Evolutionary conservation across 2,797 vertebrate species (phyloP), one percentile per base, ranked within the genome.

Genomic region (Ficedula albicollis): DNA sequence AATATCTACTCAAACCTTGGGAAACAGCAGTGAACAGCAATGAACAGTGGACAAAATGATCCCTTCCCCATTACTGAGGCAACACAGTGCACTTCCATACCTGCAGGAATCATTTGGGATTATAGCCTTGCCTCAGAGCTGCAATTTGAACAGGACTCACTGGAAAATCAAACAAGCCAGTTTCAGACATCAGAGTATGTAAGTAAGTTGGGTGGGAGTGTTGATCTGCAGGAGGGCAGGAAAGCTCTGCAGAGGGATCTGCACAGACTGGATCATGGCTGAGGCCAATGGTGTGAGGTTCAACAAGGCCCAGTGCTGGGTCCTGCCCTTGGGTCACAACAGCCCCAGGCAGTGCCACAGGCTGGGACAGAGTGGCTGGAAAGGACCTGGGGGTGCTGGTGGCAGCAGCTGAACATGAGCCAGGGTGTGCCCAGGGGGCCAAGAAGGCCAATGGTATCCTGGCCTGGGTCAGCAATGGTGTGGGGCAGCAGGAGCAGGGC

Each of bases 221-320:
- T 32, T 48, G 46, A 30, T 17, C 6, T 68, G 41, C 26, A 55
- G 69, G 2, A 48, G 26, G 10, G 26, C 48, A 67, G 39, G 69
- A 54, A 32, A 15, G 5, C 30, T 10, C 54, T 81, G 60, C 30
- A 81, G 60, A 59, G 46, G 17, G 18, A 32, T 60, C 21, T 20
- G 54, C 6, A 5, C 26, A 60, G 17, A 34, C 34, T 54, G 60
- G 5, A 46, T 19, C 1, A 52, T 27, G 54, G 18, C 26, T 48
- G 9, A 60, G 21, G 34, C 27, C 49, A 22, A 0, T 18, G 20
- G 6, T 5, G 10, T 9, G 36, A 69, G 16, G 36, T 21, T 63
- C 32, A 63, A 19, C 36, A 15, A 43, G 26, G 19, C 4, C 4
- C 1, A 55, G 27, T 5, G 7, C 32, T 0, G 0, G 0, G 13